Evolutionary conservation across 2,797 vertebrate species (phyloP).

Genomic region (Betta splendens): DNA sequence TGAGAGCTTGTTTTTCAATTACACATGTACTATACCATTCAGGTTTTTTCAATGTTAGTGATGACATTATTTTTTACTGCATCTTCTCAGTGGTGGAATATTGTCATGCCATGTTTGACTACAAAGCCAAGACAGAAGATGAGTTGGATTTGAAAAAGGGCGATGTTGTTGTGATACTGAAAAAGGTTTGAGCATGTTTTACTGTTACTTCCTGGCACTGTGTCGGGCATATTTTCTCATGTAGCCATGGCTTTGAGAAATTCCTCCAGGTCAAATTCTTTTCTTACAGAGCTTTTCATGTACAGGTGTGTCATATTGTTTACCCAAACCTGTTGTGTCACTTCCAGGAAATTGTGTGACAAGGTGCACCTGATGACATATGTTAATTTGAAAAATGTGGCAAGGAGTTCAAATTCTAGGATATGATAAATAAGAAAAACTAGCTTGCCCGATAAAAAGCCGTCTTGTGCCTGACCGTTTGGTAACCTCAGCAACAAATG

Average conservation of each 20-base stretch:
- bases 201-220: neutral
- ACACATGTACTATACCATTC: neutral
- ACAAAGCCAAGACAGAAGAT: constrained; percentile 77
- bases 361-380: neutral
- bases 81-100: constrained; percentile 74
- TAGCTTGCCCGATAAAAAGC: neutral
- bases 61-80: constrained; percentile 11
- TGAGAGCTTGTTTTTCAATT: constrained; percentile 12
- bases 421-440: neutral
- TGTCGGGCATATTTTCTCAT: neutral
- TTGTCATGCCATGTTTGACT: constrained; percentile 87
- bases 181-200: constrained; percentile 80
- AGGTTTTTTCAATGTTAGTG: neutral
- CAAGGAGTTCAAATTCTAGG: neutral
- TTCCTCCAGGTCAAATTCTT: neutral
- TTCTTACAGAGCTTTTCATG: neutral
- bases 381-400: constrained; percentile 5
- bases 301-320: neutral
- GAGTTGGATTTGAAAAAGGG: constrained; percentile 85
- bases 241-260: constrained; percentile 3
- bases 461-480: constrained; percentile 22
- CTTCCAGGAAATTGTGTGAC: constrained; percentile 1
- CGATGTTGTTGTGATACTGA: constrained; percentile 80
- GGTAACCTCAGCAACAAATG: constrained; percentile 40
- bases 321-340: constrained; percentile 46